Conservation (phyloP, 2,797 vertebrate genomes). For the Bradypus variegatus region DNA sequence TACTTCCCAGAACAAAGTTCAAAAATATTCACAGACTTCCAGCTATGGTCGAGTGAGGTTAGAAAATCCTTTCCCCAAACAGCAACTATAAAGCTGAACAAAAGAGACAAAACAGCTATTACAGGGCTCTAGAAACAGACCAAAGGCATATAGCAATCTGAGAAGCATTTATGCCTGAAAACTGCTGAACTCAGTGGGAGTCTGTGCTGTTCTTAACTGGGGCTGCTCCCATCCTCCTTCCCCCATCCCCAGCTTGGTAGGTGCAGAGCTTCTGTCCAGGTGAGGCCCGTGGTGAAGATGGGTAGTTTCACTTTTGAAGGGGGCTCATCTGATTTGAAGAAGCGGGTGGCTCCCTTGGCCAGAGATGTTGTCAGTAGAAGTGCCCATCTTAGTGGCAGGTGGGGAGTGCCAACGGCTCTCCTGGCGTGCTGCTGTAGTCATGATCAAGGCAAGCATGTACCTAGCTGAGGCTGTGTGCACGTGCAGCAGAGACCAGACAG, state of each 20-base stretch:
- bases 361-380: background rate
- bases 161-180: background rate
- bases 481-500: background rate
- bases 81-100: background rate
- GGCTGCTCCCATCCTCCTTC: background rate
- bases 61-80: background rate
- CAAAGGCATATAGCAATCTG: background rate
- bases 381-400: background rate
- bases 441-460: background rate
- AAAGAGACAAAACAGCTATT: background rate
- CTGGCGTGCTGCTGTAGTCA: background rate
- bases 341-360: rapidly evolving
- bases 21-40: background rate
- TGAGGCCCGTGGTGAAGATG: background rate
- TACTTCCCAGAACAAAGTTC: background rate
- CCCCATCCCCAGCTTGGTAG: background rate
- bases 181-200: background rate
- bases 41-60: background rate
- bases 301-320: background rate
- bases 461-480: background rate
- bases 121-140: background rate
- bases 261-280: background rate
- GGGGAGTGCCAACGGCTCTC: background rate
- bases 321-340: background rate
- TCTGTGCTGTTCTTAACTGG: background rate